Conservation (phyloP, 2,888 invertebrate genomes). For the Tetranychus truncatus region DNA sequence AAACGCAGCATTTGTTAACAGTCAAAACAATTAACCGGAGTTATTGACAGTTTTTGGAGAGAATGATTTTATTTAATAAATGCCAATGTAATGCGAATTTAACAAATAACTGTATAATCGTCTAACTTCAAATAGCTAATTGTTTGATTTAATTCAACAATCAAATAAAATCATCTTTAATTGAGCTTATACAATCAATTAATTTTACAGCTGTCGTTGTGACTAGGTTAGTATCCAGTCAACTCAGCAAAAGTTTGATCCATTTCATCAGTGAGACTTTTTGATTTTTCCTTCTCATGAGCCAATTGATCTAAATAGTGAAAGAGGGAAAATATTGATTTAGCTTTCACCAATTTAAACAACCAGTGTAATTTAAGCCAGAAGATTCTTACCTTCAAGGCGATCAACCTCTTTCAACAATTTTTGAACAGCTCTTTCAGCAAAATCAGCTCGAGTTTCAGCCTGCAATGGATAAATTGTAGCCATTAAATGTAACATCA, state of each 20-base stretch:
- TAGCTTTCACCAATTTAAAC: neutral
- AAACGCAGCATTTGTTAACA: too few species aligned
- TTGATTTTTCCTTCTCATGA: slow-evolving; percentile 84
- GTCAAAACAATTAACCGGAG: too few species aligned
- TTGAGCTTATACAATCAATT: too few species aligned
- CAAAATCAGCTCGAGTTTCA: slow-evolving; percentile 99
- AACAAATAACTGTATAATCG: too few species aligned
- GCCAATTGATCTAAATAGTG: slow-evolving; percentile 38
- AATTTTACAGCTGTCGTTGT: too few species aligned
- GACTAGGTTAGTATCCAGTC: slow-evolving; percentile 44
- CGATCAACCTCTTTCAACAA: slow-evolving; percentile 99
- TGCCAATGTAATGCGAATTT: too few species aligned
- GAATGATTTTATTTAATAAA: too few species aligned
- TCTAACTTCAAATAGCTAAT: too few species aligned
- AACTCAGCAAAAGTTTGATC: slow-evolving; percentile 87
- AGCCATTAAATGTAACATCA: neutral
- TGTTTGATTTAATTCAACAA: too few species aligned
- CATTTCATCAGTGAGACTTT: slow-evolving; percentile 91
- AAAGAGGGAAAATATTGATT: neutral
- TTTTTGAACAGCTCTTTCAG: slow-evolving; percentile 99
- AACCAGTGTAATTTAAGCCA: neutral
- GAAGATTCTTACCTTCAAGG: slow-evolving; percentile 56
- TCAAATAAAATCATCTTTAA: too few species aligned
- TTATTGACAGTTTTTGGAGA: too few species aligned
- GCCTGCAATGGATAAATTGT: slow-evolving; percentile 37